Conservation (phyloP, 2,888 invertebrate genomes). For the Epinotia brunnichana region DNA sequence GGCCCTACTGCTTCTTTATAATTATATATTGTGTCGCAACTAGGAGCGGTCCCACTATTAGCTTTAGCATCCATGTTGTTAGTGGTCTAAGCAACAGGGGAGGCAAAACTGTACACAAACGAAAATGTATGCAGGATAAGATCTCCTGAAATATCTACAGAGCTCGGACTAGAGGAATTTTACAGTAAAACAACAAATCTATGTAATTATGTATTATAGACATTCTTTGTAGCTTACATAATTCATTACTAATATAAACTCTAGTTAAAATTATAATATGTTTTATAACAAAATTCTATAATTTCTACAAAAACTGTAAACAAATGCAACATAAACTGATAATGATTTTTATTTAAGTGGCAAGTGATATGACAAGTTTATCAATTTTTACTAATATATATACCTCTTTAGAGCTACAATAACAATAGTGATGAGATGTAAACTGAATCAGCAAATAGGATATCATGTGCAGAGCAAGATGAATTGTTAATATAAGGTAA, state of each 20-base stretch:
- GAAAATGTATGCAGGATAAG: not conserved
- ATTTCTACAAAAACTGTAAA: slow-evolving; percentile 68
- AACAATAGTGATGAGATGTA: slow-evolving; percentile 48
- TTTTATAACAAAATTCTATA: slow-evolving; percentile 65
- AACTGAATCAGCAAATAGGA: slow-evolving; percentile 43
- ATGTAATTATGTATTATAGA: slow-evolving; percentile 84
- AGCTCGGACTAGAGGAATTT: not conserved
- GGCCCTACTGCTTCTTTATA: not conserved
- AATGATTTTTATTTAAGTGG: slow-evolving; percentile 79
- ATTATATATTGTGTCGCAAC: not conserved
- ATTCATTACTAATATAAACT: slow-evolving; percentile 78
- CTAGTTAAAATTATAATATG: slow-evolving; percentile 69
- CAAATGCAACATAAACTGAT: slow-evolving; percentile 63
- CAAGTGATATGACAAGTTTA: slow-evolving; percentile 85
- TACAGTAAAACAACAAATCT: slow-evolving; percentile 67
- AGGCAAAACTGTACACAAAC: not conserved
- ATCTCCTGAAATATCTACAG: not conserved
- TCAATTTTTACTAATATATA: slow-evolving; percentile 51
- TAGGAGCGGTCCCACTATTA: not conserved
- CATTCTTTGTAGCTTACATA: slow-evolving; percentile 82
- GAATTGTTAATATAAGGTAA: slow-evolving; percentile 57
- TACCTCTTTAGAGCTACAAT: slow-evolving; percentile 55
- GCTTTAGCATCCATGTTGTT: not conserved
- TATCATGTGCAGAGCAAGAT: slow-evolving; percentile 60
- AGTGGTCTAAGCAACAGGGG: no score